Percentiles rank a stretch among this genome's conserved stretches.
phyloP scores from a whole-genome alignment of 1,140 invertebrate genomes.

The Trichoplusia ni region DNA sequence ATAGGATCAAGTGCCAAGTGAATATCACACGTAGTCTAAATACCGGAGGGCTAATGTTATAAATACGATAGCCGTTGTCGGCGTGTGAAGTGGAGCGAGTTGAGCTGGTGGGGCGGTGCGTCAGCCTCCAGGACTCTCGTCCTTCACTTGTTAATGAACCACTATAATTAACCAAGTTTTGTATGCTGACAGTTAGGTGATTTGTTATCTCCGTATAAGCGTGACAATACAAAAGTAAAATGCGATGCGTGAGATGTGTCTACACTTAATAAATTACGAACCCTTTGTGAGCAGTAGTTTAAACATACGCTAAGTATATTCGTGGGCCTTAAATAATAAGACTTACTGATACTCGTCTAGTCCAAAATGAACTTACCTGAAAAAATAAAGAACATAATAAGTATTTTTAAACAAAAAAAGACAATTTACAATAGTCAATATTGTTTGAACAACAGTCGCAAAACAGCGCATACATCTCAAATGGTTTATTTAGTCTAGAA shows the following conservation, averaged over 20 bases:
- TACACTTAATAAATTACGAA: no score
- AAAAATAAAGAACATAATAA: constrained; percentile 32
- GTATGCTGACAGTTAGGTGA: not conserved
- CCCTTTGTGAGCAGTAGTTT: no score
- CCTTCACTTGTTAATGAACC: constrained; percentile 39
- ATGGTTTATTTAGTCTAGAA: constrained; percentile 32
- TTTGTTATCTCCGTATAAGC: constrained; percentile 2
- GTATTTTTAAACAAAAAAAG: constrained; percentile 4
- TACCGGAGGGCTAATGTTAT: constrained; percentile 34
- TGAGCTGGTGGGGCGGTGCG: constrained; percentile 8
- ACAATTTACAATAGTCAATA: constrained; percentile 21
- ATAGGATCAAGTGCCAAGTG: constrained; percentile 23
- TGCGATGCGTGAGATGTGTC: not conserved
- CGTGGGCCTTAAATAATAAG: no score
- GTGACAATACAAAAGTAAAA: not conserved
- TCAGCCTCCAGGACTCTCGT: constrained; percentile 27
- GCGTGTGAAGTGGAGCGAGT: constrained; percentile 44
- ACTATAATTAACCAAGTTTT: constrained; percentile 39
- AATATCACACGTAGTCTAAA: constrained; percentile 26
- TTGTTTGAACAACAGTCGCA: not conserved
- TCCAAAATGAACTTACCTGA: constrained; percentile 38
- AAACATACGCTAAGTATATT: no score
- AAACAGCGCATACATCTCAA: constrained; percentile 29
- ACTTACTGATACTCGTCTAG: not conserved
- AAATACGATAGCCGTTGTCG: constrained; percentile 32